These are phyloP conservation scores for Lagopus muta DNA, from an alignment of 2,113 vertebrate genomes.

Conservation along the genomic window DNA sequence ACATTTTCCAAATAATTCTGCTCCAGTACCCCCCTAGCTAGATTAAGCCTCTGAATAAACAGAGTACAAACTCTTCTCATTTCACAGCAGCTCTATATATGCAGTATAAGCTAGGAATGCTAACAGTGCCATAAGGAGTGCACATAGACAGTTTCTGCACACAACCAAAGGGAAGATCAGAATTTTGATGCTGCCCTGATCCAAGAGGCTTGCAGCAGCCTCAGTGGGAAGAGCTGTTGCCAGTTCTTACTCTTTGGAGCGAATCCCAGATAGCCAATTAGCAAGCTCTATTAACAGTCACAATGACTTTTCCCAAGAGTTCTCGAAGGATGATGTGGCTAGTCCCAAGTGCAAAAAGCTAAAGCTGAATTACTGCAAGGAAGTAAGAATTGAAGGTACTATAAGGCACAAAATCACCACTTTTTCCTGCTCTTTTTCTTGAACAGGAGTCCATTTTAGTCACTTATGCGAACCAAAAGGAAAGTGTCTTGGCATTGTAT, in stretches of 20 bases:
- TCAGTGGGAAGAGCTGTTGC: not conserved
- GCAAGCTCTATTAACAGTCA: not conserved
- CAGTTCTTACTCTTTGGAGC: not conserved
- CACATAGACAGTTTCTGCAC: not conserved
- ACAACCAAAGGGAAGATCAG: not conserved
- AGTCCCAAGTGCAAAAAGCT: not conserved
- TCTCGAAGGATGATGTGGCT: not conserved
- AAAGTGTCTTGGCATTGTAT: not conserved
- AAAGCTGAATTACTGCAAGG: not conserved
- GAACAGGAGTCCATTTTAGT: not conserved
- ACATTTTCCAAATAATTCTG: not conserved
- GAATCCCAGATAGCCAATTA: not conserved
- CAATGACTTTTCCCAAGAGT: not conserved
- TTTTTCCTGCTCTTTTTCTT: not conserved
- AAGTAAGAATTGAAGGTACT: not conserved
- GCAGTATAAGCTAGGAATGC: not conserved
- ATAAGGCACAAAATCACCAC: not conserved
- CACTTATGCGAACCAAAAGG: not conserved
- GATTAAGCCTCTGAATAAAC: not conserved
- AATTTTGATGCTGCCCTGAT: not conserved
- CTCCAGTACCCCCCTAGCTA: not conserved
- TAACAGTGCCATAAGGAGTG: not conserved
- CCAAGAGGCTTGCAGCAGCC: not conserved
- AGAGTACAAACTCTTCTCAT: not conserved
- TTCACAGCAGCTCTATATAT: not conserved